phyloP scores from a whole-genome alignment of 2,888 invertebrate species.

The Spialia ferax region DNA sequence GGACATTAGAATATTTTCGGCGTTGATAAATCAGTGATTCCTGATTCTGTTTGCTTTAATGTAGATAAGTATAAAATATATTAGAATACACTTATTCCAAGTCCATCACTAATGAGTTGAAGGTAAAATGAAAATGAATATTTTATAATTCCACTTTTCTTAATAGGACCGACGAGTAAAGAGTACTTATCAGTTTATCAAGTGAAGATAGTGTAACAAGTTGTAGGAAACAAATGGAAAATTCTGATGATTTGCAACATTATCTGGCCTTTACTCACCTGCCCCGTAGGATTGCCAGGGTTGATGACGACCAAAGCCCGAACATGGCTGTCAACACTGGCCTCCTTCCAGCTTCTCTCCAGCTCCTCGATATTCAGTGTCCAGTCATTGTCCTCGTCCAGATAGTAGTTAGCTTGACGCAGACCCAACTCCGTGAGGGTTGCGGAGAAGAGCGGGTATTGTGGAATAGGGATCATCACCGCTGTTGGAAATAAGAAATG shows the following conservation, averaged over 20 bases:
- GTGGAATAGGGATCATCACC: slow-evolving; percentile 98
- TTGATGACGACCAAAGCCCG: slow-evolving; percentile 97
- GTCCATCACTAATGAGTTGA: no score
- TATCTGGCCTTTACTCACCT: slow-evolving; percentile 66
- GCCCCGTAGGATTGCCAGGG: slow-evolving; percentile 99
- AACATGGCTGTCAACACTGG: slow-evolving; percentile 88
- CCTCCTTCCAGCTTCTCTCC: slow-evolving; percentile 89
- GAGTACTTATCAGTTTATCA: no score
- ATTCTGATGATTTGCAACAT: no score
- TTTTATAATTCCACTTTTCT: no score
- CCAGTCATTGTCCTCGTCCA: slow-evolving; percentile 96
- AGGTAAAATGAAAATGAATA: no score
- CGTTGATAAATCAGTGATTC: not conserved
- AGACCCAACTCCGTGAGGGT: slow-evolving; percentile 96
- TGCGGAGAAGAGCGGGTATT: slow-evolving; percentile 98
- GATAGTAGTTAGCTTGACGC: slow-evolving; percentile 93
- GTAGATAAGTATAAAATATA: no score
- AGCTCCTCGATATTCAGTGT: slow-evolving; percentile 92
- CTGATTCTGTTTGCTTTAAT: not conserved
- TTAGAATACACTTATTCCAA: not conserved
- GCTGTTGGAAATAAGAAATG: slow-evolving; percentile 73
- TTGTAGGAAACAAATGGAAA: no score
- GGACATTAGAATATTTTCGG: slow-evolving; percentile 19
- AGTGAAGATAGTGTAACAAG: no score
- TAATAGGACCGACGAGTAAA: no score